phyloP scores from a whole-genome alignment of 2,797 vertebrate genomes.

The Sorex maritimensis region DNA sequence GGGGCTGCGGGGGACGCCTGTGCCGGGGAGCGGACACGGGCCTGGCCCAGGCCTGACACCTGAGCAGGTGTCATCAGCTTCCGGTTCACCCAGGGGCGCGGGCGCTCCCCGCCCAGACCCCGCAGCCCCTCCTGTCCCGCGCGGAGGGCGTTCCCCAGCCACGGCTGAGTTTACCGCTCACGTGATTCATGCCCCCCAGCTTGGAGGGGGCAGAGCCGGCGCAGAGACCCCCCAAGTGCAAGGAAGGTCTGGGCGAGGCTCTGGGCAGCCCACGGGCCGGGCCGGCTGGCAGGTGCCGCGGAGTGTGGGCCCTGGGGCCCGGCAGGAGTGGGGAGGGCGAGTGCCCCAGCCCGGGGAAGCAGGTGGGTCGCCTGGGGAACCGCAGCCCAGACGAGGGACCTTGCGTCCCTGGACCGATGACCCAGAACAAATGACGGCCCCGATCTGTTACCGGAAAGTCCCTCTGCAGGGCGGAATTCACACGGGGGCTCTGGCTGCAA shows the following conservation, averaged over 20 bases:
- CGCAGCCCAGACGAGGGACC: no score
- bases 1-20: no score
- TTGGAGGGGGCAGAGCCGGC: not conserved
- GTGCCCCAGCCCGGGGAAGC: not conserved
- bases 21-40: no score
- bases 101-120: no score
- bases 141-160: no score
- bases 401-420: no score
- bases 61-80: slow-evolving; percentile 74
- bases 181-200: not conserved
- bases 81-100: not conserved
- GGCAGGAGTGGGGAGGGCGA: not conserved
- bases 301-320: not conserved
- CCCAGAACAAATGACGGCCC: no score
- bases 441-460: no score
- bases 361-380: no score
- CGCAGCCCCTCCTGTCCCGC: not conserved
- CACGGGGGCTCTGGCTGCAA: no score
- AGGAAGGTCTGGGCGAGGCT: not conserved
- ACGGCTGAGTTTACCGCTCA: no score
- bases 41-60: slow-evolving; percentile 8
- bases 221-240: not conserved
- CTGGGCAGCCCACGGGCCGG: not conserved
- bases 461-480: no score
- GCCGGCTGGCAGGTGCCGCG: not conserved